phyloP scores from a whole-genome alignment of 2,888 invertebrate species.

The Antheraea yamamai region DNA sequence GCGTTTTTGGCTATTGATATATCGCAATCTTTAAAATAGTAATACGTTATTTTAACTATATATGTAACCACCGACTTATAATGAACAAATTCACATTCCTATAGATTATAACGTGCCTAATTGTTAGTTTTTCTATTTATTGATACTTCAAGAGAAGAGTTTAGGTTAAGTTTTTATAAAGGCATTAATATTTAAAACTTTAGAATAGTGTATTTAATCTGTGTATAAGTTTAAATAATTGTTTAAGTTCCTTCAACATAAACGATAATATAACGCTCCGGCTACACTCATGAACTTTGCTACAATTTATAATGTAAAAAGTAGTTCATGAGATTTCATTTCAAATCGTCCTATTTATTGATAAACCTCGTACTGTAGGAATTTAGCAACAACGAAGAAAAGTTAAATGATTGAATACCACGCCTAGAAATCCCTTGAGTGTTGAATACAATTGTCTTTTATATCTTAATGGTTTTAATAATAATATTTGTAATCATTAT shows the following conservation, averaged over 20 bases:
- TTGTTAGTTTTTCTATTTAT: constrained; percentile 3
- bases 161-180: not conserved
- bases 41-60: not conserved
- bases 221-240: not conserved
- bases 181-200: not conserved
- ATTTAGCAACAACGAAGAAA: too few relatives aligned
- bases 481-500: too few relatives aligned
- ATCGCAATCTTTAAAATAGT: not conserved
- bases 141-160: not conserved
- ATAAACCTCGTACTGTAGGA: too few relatives aligned
- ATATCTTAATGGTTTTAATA: too few relatives aligned
- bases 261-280: not conserved
- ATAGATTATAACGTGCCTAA: not conserved
- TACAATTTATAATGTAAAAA: too few relatives aligned
- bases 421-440: too few relatives aligned
- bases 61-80: constrained; percentile 13
- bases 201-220: not conserved
- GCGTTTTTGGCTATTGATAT: too few relatives aligned
- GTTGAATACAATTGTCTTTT: too few relatives aligned
- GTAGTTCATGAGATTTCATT: too few relatives aligned
- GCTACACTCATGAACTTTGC: not conserved
- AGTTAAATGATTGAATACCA: too few relatives aligned
- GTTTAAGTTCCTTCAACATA: too few relatives aligned
- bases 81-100: constrained; percentile 11
- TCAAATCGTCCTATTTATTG: too few relatives aligned